Evolutionary conservation across 1,140 invertebrate species (phyloP).

Genomic region (Hyles vespertilio): DNA sequence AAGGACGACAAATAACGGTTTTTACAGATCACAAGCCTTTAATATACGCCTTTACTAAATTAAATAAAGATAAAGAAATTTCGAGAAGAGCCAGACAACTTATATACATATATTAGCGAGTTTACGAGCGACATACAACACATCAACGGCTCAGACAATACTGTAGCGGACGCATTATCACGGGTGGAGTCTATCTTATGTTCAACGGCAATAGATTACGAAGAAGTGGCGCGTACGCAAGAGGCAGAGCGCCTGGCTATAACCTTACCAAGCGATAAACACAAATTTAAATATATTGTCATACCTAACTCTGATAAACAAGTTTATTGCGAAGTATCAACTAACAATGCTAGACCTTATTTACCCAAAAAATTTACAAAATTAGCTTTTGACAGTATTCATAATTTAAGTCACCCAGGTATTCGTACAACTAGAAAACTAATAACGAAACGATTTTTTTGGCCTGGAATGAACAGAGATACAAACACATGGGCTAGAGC

Average conservation of each 20-base stretch:
- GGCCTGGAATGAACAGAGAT: constrained; percentile 7
- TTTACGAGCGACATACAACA: constrained; percentile 23
- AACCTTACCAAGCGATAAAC: no score
- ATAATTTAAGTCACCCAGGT: neutral
- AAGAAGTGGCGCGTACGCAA: neutral
- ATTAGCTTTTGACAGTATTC: neutral
- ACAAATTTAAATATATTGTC: no score
- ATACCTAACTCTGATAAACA: no score
- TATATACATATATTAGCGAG: constrained; percentile 20
- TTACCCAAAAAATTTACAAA: neutral
- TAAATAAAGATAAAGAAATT: constrained; percentile 12
- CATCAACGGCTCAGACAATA: constrained; percentile 15
- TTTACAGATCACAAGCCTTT: constrained; percentile 58
- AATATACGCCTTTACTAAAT: constrained; percentile 33
- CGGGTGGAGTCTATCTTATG: constrained; percentile 9
- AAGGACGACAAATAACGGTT: constrained; percentile 35
- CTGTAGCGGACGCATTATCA: constrained; percentile 22
- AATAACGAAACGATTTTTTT: constrained; percentile 5
- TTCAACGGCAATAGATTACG: neutral
- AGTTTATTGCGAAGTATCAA: no score
- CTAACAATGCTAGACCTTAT: neutral
- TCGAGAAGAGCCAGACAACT: constrained; percentile 20
- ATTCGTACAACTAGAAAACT: neutral
- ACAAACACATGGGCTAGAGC: neutral
- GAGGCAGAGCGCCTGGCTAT: neutral